These are phyloP conservation scores for Rhinichthys klamathensis DNA, from an alignment of 2,113 vertebrate genomes.

Conservation along the genomic window DNA sequence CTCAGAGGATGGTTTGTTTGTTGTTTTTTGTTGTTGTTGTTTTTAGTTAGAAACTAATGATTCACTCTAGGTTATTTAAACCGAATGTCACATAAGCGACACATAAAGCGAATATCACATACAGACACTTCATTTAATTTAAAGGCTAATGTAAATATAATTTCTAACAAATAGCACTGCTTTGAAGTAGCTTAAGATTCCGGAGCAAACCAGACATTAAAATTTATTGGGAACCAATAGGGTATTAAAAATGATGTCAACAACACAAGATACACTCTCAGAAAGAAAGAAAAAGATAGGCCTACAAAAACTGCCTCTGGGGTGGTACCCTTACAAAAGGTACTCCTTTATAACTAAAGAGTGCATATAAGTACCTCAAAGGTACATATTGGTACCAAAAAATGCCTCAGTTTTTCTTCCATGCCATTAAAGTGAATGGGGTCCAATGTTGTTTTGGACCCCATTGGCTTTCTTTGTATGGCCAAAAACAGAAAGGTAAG, in stretches of 20 bases:
- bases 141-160: background rate
- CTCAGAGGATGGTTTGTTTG: conserved; percentile 66
- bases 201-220: background rate
- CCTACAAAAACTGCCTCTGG: too few relatives aligned
- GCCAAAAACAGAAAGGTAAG: background rate
- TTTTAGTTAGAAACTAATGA: conserved; percentile 23
- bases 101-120: too few relatives aligned
- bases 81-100: conserved; percentile 15
- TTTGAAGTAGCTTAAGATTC: background rate
- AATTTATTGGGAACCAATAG: background rate
- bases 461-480: background rate
- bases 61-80: conserved; percentile 22
- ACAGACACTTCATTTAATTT: background rate
- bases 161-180: background rate
- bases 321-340: too few relatives aligned
- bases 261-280: background rate
- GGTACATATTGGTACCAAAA: too few relatives aligned
- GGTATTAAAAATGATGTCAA: background rate
- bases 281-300: too few relatives aligned
- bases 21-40: conserved; percentile 4
- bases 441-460: too few relatives aligned
- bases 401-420: too few relatives aligned
- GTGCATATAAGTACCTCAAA: too few relatives aligned
- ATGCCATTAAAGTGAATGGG: background rate
- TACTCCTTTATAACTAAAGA: too few relatives aligned